These are phyloP conservation scores for Elmis aenea DNA, from an alignment of 2,888 invertebrate genomes.

Conservation along the genomic window DNA sequence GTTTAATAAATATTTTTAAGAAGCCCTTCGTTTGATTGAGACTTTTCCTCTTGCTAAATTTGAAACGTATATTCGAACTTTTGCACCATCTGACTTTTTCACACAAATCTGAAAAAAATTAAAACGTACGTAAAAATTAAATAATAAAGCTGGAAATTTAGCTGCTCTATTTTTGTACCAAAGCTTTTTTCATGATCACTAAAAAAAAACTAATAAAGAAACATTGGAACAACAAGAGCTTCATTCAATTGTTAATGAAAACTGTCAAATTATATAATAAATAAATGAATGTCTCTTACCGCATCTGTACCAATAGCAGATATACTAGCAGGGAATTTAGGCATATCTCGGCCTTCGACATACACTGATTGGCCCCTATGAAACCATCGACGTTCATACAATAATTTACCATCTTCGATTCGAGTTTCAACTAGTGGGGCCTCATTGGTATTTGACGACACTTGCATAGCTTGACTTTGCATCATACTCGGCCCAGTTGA, in stretches of 20 bases:
- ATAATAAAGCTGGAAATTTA: too few relatives aligned
- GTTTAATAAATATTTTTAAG: too few relatives aligned
- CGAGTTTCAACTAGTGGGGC: conserved; percentile 67
- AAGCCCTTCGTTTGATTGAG: conserved; percentile 79
- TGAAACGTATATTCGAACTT: conserved; percentile 77
- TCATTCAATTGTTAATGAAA: too few relatives aligned
- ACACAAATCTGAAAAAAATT: conserved; percentile 76
- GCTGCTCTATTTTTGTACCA: too few relatives aligned
- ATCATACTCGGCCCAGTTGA: conserved; percentile 47
- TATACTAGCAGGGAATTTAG: conserved; percentile 83
- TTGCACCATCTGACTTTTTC: conserved; percentile 76
- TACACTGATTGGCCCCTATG: conserved; percentile 91
- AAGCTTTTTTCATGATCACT: too few relatives aligned
- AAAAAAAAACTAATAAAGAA: too few relatives aligned
- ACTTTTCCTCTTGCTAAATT: conserved; percentile 85
- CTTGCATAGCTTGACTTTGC: conserved; percentile 33
- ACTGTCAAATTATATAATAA: too few relatives aligned
- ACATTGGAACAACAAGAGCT: too few relatives aligned
- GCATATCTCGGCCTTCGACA: conserved; percentile 79
- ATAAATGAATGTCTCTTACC: too few relatives aligned
- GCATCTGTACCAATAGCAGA: conserved; percentile 87
- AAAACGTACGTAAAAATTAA: too few relatives aligned
- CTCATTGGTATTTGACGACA: conserved; percentile 30
- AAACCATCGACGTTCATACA: conserved; percentile 93
- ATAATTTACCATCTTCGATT: conserved; percentile 90